These are phyloP conservation scores for Tinea pellionella DNA, from an alignment of 2,888 invertebrate species.

Conservation along the genomic window DNA sequence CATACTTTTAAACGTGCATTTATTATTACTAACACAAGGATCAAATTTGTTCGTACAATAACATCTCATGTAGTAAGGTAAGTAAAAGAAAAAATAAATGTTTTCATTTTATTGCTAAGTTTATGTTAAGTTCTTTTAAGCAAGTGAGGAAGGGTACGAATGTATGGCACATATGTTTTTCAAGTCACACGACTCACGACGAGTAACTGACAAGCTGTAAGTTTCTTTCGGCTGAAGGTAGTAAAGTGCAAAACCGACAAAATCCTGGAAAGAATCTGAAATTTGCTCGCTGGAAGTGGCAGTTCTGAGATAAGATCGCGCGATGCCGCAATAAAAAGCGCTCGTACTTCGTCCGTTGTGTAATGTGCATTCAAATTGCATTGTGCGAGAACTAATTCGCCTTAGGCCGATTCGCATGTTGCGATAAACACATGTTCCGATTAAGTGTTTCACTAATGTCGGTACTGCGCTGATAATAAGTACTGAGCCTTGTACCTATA, in stretches of 20 bases:
- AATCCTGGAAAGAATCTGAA: conserved; percentile 44
- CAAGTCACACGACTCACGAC: conserved; percentile 41
- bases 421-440: conserved; percentile 68
- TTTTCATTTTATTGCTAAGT: conserved; percentile 69
- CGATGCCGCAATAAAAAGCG: conserved; percentile 70
- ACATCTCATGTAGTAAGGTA: conserved; percentile 33
- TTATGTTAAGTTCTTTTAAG: conserved; percentile 66
- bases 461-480: conserved; percentile 25
- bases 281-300: conserved; percentile 70
- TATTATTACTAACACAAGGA: conserved; percentile 33
- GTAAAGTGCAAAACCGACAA: conserved; percentile 38
- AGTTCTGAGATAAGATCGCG: conserved; percentile 68
- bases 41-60: conserved; percentile 35
- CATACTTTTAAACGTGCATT: not conserved
- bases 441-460: conserved; percentile 53
- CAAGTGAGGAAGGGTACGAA: conserved; percentile 50
- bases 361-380: conserved; percentile 71
- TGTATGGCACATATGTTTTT: conserved; percentile 36
- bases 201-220: conserved; percentile 28
- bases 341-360: conserved; percentile 67
- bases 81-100: conserved; percentile 67
- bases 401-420: conserved; percentile 66
- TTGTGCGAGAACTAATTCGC: conserved; percentile 70
- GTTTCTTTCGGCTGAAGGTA: conserved; percentile 32
- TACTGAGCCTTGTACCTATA: conserved; percentile 14